phyloP scores from a whole-genome alignment of 2,797 vertebrate species.

The Enteromius radiatus region DNA sequence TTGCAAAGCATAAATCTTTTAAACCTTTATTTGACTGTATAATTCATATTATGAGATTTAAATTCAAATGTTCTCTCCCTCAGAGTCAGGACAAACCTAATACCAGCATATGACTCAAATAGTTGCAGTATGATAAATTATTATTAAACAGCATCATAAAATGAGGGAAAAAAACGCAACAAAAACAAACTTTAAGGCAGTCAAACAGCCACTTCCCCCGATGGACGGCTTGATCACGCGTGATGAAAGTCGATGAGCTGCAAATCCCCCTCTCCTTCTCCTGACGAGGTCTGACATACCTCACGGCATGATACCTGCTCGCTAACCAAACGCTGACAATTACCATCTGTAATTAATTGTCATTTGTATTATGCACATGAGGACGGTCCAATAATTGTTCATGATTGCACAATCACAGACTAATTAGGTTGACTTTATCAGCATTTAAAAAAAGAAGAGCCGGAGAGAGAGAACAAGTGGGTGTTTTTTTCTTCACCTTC shows the following conservation, averaged over 20 bases:
- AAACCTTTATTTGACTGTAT: constrained; percentile 17
- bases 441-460: constrained; percentile 38
- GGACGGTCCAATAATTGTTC: constrained; percentile 45
- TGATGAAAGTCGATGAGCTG: background rate
- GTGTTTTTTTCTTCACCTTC: constrained; percentile 1
- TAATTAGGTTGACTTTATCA: constrained; percentile 54
- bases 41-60: constrained; percentile 9
- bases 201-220: background rate
- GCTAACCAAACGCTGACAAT: constrained; percentile 32
- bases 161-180: background rate
- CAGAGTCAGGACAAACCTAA: constrained; percentile 7
- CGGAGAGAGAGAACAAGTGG: background rate
- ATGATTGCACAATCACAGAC: constrained; percentile 47
- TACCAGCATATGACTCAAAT: background rate
- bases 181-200: constrained; percentile 8
- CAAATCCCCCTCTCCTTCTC: constrained; percentile 5
- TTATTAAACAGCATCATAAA: constrained; percentile 27
- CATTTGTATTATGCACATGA: constrained; percentile 47
- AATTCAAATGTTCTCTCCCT: constrained; percentile 20
- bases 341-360: constrained; percentile 45
- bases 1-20: constrained; percentile 4
- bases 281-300: constrained; percentile 20
- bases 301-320: constrained; percentile 41
- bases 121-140: background rate
- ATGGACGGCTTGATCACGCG: background rate